Base-by-base conservation (phyloP, 1,140 invertebrate genomes). In the Bombus sylvicola region DNA sequence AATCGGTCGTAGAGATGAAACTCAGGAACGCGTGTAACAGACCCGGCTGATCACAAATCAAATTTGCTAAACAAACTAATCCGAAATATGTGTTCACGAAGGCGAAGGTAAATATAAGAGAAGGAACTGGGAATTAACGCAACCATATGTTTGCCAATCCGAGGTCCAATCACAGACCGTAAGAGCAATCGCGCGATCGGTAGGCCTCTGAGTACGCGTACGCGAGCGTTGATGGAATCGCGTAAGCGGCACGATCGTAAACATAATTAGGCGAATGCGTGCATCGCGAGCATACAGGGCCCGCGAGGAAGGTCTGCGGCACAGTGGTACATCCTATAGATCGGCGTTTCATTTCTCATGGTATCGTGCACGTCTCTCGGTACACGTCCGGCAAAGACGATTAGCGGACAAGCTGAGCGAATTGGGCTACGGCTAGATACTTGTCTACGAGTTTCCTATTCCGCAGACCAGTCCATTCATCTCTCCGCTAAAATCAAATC, bases 191-290 rank as follows among this genome's bases (percentile, higher is more conserved):
- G 75, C n/a, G 59, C 37, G 74, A 66, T 41, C 75, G n/a, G 43
- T 28, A 47, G 71, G 37, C 31, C 41, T 34, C 13, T 62, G 53
- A 47, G 53, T 9, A 72, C 59, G 69, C 69, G 69, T 53, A 71
- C 71, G n/a, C 41, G 64, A n/a, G 64, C 64, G 64, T 66, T 53
- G 59, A 75, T 76, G 66, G 64, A 57, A 64, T 41, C 41, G 62
- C 71, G 62, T 62, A 62, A 59, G 71, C 57, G 66, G 57, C 34
- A 37, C 39, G 64, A 83, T 53, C 66, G 73, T 77, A 77, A 86
- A 86, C 80, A 83, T 81, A 86, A 90, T 90, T 90, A 88, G 80
- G 69, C 81, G 82, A n/a, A 72, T 72, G 43, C 89, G 75, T 83
- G 83, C 64, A 72, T 37, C 41, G 81, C 77, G 53, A 66, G 78